Conservation (phyloP, 2,888 invertebrate species). For the Pardosa pseudoannulata region DNA sequence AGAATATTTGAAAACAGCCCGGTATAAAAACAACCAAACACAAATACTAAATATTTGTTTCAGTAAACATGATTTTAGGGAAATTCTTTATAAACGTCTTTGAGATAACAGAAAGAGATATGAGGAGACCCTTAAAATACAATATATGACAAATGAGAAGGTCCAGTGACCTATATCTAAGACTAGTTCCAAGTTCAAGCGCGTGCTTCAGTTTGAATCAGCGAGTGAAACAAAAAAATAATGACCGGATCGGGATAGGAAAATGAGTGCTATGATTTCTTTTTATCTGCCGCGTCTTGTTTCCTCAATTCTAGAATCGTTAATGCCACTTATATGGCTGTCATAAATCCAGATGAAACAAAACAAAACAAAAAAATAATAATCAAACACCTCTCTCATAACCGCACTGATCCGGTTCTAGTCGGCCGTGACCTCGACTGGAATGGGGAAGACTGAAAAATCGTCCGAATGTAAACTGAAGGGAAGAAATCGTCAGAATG, state of each 20-base stretch:
- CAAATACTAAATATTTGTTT: no score
- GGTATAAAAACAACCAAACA: no score
- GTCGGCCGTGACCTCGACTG: conserved; percentile 36
- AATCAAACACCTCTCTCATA: conserved; percentile 5
- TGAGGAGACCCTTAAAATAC: no score
- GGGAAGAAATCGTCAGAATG: not conserved
- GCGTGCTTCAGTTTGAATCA: no score
- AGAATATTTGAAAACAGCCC: no score
- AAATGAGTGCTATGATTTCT: not conserved
- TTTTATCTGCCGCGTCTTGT: not conserved
- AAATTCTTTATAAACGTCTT: no score
- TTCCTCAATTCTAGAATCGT: conserved; percentile 1
- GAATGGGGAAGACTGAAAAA: conserved; percentile 37
- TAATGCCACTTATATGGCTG: not conserved
- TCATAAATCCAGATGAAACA: not conserved
- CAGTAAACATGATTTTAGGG: no score
- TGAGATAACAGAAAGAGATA: no score
- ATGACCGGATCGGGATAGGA: not conserved
- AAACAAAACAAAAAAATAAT: conserved; percentile 7
- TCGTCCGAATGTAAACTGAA: not conserved
- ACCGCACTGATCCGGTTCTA: conserved; percentile 44
- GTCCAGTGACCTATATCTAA: no score
- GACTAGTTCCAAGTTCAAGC: no score
- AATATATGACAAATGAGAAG: no score
- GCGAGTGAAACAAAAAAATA: no score